Conservation (phyloP, 2,797 vertebrate genomes). For the Urocyon cinereoargenteus region DNA sequence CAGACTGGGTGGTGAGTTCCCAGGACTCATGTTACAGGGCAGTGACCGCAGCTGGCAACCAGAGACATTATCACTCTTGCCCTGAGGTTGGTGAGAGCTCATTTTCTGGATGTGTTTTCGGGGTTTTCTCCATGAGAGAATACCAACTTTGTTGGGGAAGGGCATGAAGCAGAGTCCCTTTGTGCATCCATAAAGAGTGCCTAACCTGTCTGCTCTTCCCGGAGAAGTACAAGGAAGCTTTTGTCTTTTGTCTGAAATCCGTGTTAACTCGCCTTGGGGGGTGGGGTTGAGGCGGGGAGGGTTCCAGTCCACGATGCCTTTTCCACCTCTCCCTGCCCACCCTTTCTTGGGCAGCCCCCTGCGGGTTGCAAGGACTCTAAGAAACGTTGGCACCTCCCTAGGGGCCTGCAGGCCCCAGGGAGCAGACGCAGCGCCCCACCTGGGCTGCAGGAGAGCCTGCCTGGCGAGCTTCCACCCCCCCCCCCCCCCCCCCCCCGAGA, state of each 20-base stretch:
- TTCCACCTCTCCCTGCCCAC: not conserved
- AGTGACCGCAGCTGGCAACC: not conserved
- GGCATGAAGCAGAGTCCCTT: not conserved
- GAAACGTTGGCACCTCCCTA: not conserved
- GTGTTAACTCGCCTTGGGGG: not conserved
- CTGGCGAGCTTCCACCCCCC: not conserved
- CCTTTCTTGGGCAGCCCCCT: not conserved
- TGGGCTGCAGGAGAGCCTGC: not conserved
- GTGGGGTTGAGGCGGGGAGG: too few relatives aligned
- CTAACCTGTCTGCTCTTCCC: not conserved
- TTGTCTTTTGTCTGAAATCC: not conserved
- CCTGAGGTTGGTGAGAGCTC: not conserved
- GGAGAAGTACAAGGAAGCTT: not conserved
- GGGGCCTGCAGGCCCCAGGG: not conserved
- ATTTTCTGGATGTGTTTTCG: not conserved
- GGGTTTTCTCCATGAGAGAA: slow-evolving; percentile 28
- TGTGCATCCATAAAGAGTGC: not conserved
- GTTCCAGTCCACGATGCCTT: not conserved
- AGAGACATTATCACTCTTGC: not conserved
- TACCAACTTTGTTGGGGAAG: not conserved
- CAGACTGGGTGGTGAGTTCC: slow-evolving; percentile 1
- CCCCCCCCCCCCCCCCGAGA: not conserved
- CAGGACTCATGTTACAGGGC: not conserved
- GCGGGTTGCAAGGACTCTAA: not conserved
- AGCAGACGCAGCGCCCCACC: not conserved